Conservation (phyloP, 2,888 invertebrate species). For the Spisula solida region DNA sequence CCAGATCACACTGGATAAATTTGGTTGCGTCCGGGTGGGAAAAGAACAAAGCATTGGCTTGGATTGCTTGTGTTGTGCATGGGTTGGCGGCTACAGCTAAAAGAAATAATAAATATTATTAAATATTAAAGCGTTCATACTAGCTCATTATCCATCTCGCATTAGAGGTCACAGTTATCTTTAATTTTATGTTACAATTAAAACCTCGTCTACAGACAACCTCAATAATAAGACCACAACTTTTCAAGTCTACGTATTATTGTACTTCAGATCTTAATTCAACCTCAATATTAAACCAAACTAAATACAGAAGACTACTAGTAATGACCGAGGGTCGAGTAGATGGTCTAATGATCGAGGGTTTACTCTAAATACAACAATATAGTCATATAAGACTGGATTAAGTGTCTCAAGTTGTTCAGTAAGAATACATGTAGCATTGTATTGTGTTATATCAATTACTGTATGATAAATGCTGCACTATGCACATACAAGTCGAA, state of each 20-base stretch:
- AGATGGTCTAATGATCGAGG: too few relatives aligned
- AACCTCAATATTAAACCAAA: background rate
- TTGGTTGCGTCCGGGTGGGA: slow-evolving; percentile 77
- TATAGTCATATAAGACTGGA: too few relatives aligned
- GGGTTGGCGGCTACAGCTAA: slow-evolving; percentile 47
- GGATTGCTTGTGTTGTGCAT: slow-evolving; percentile 62
- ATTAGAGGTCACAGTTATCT: background rate
- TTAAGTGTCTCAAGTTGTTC: too few relatives aligned
- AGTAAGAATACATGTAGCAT: too few relatives aligned
- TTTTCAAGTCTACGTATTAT: background rate
- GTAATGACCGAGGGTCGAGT: too few relatives aligned
- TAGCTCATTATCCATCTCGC: background rate
- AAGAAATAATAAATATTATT: background rate
- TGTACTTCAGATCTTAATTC: background rate
- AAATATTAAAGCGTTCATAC: too few relatives aligned
- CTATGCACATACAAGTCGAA: too few relatives aligned
- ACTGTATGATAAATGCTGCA: too few relatives aligned
- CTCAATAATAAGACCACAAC: background rate
- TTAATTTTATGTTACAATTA: background rate
- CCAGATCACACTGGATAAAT: slow-evolving; percentile 76
- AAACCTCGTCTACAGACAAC: background rate
- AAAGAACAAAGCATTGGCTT: slow-evolving; percentile 69
- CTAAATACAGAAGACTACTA: too few relatives aligned
- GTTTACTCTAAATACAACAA: too few relatives aligned
- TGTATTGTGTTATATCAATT: too few relatives aligned